Percentiles rank a stretch among this genome's conserved stretches.
These are phyloP conservation scores for Sebastes goodei DNA, from an alignment of 2,797 vertebrate genomes.

Conservation along the genomic window DNA sequence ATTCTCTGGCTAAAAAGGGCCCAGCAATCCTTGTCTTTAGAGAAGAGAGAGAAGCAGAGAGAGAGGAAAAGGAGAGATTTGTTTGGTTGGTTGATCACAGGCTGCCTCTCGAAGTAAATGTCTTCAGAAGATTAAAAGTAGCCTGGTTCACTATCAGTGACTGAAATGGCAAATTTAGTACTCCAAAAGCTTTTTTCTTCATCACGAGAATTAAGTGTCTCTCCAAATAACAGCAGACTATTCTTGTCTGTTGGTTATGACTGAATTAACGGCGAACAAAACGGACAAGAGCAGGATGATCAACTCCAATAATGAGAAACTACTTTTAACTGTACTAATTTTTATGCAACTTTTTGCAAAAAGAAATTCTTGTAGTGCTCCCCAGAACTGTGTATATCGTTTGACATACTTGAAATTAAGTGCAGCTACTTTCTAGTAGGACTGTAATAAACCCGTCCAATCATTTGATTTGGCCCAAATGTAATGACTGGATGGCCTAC, in stretches of 20 bases:
- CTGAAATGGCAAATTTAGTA: constrained; percentile 49
- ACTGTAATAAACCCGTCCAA: no score
- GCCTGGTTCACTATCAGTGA: constrained; percentile 39
- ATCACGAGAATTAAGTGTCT: constrained; percentile 26
- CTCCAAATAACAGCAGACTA: constrained; percentile 45
- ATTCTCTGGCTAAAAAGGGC: constrained; percentile 47
- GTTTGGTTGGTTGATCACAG: constrained; percentile 64
- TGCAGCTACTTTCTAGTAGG: not conserved
- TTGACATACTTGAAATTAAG: not conserved
- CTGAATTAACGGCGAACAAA: not conserved
- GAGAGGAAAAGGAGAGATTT: constrained; percentile 31
- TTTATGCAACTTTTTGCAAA: not conserved
- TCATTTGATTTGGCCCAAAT: no score
- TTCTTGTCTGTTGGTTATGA: constrained; percentile 14
- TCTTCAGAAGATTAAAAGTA: constrained; percentile 56
- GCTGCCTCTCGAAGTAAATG: constrained; percentile 52
- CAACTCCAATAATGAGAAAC: not conserved
- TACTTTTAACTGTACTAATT: not conserved
- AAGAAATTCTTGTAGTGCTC: not conserved
- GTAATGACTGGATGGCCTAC: no score
- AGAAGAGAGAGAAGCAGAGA: constrained; percentile 22
- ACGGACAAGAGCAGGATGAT: not conserved
- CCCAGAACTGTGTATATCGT: not conserved
- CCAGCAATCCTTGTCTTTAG: constrained; percentile 33
- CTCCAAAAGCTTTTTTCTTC: constrained; percentile 35